A percentile compares a stretch with the other conserved stretches of the same genome.
These are phyloP conservation scores for Liparis tanakae DNA, from an alignment of 2,797 vertebrate genomes.

Conservation along the genomic window DNA sequence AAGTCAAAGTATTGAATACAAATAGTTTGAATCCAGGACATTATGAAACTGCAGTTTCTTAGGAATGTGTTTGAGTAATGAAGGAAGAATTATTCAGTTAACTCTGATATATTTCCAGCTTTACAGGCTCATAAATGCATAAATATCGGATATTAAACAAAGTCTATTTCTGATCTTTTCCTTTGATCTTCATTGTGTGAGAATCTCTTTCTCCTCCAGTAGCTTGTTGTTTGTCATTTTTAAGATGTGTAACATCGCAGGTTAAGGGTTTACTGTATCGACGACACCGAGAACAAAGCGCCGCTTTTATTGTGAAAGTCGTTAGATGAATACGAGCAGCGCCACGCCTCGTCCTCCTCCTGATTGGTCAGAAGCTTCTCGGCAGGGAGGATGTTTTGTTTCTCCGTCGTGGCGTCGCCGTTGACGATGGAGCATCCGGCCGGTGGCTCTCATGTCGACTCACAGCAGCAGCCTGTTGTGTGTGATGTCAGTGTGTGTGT, in stretches of 20 bases:
- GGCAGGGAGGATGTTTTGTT: conserved; percentile 19
- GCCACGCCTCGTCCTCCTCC: conserved; percentile 12
- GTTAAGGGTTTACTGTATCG: conserved; percentile 23
- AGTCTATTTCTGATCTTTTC: conserved; percentile 15
- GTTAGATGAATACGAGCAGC: conserved; percentile 16
- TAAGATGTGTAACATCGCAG: conserved; percentile 29
- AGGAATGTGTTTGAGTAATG: conserved; percentile 10
- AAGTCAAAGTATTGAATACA: conserved; percentile 11
- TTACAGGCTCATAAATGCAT: conserved; percentile 28
- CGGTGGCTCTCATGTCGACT: conserved; percentile 44
- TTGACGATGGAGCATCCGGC: conserved; percentile 66
- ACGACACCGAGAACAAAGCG: conserved; percentile 26
- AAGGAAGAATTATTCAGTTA: conserved; percentile 17
- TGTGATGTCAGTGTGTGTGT: conserved; percentile 18
- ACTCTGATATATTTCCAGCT: conserved; percentile 4
- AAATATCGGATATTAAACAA: conserved; percentile 9
- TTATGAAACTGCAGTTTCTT: background rate
- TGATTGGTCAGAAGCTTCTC: conserved; percentile 22
- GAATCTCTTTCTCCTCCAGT: conserved; percentile 20
- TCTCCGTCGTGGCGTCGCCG: conserved; percentile 51
- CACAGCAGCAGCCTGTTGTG: conserved; percentile 28
- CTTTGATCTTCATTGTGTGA: conserved; percentile 10
- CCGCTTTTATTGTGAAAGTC: conserved; percentile 26
- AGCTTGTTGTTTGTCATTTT: conserved; percentile 29
- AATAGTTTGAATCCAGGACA: conserved; percentile 1